Base-by-base conservation (phyloP, 2,888 invertebrate species). In the Spilosoma lubricipeda region DNA sequence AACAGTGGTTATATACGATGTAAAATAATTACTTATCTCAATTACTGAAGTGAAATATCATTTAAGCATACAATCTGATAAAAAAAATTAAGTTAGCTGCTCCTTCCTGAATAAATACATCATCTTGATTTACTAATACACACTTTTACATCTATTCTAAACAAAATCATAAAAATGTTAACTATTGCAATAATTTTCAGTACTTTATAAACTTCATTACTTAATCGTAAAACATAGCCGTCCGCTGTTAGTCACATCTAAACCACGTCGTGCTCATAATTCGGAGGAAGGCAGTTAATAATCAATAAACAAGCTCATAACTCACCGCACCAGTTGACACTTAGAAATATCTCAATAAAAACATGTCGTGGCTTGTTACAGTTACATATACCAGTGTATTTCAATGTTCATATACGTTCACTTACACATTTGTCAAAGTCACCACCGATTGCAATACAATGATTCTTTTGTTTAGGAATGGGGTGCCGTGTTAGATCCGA, bases 311-410 rank as follows among this genome's bases (percentile, higher is more conserved):
- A 83, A 74, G 73, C 69, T 77, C 80, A 4, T 82, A 82, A 80
- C 76, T 82, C 82, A 82, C 77, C 75, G 73, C 78, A 73, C 76
- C 77, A 77, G 80, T 79, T 82, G 83, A 83, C 83, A 83, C 82
- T 82, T 82, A 81, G 85, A 88, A 87, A 87, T 88, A 88, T 87
- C 87, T 88, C 84, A 85, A 90, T 89, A 93, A 92, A 92, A 93
- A 93, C 86, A 83, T 80, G 88, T 85, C 87, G 84, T 80, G 76
- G 64, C 63, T 27, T 33, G 59, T 78, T 81, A 88, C 91, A 90
- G 91, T 91, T 93, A 90, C 77, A 86, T 86, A 89, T 90, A 88
- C 73, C 48, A 69, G 48, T 27, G 36, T 63, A 63, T 66, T 42
- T 45, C 39, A 33, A 11, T 52, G 56, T 20, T 33, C 59, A 59